phyloP scores from a whole-genome alignment of 1,140 invertebrate species.

The Leptinotarsa texana region DNA sequence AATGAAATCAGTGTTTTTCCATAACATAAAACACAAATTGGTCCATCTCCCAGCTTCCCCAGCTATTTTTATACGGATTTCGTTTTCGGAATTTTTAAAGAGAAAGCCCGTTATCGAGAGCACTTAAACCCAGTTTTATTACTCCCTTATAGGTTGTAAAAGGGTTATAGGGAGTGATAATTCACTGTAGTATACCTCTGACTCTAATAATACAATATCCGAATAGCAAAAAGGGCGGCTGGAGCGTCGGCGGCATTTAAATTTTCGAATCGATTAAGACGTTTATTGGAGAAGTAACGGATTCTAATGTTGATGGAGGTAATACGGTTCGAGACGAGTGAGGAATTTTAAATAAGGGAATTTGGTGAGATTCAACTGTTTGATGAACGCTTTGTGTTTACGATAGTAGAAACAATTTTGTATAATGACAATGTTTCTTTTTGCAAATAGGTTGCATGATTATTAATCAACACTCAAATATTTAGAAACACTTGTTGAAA shows the following conservation, averaged over 20 bases:
- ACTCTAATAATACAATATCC: slow-evolving; percentile 33
- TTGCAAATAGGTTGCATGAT: too few species aligned
- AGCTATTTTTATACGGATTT: slow-evolving; percentile 16
- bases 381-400: too few species aligned
- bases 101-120: slow-evolving; percentile 46
- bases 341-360: slow-evolving; percentile 14
- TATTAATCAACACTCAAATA: too few species aligned
- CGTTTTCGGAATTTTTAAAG: slow-evolving; percentile 47
- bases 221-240: slow-evolving; percentile 32
- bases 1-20: slow-evolving; percentile 9
- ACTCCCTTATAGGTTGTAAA: slow-evolving; percentile 54
- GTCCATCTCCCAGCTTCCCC: not conserved
- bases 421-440: too few species aligned
- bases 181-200: slow-evolving; percentile 43
- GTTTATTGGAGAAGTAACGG: slow-evolving; percentile 30
- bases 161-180: slow-evolving; percentile 50
- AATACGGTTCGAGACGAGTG: slow-evolving; percentile 17
- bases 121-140: slow-evolving; percentile 53
- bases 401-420: too few species aligned
- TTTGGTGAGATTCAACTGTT: not conserved
- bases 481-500: too few species aligned
- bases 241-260: slow-evolving; percentile 9
- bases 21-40: slow-evolving; percentile 13
- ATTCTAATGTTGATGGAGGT: slow-evolving; percentile 27
- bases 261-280: slow-evolving; percentile 31